Evolutionary conservation across 2,113 vertebrate genomes (phyloP).

Genomic region (Ptychochromis oligacanthus): DNA sequence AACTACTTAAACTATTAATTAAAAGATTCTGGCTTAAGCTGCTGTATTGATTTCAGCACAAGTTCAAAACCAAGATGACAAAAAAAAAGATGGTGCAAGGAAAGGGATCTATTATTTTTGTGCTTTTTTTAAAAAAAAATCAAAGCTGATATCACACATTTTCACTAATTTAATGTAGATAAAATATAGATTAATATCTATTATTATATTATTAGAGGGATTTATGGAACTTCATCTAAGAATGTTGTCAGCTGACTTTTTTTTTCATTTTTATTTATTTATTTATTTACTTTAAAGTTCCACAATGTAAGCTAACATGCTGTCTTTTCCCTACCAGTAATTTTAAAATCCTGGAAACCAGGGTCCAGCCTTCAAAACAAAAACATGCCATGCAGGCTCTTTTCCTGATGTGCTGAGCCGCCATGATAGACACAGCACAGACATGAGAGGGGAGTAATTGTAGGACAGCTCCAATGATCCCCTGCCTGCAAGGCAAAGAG

Average conservation of each 20-base stretch:
- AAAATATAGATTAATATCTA: neutral
- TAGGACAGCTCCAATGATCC: slow-evolving; percentile 48
- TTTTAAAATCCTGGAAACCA: neutral
- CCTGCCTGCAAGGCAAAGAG: slow-evolving; percentile 15
- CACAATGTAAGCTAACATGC: neutral
- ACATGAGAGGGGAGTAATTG: slow-evolving; percentile 57
- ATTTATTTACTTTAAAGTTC: neutral
- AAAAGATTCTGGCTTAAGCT: neutral
- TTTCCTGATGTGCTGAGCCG: slow-evolving; percentile 28
- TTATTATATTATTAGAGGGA: neutral
- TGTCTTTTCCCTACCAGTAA: neutral
- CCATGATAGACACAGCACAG: slow-evolving; percentile 25
- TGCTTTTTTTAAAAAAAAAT: neutral
- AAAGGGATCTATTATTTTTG: neutral
- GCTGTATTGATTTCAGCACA: neutral
- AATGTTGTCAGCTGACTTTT: accelerated
- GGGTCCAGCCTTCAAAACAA: neutral
- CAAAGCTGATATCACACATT: neutral
- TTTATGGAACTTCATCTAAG: neutral
- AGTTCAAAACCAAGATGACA: neutral
- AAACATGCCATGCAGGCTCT: neutral
- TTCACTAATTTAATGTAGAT: neutral
- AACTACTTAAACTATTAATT: neutral
- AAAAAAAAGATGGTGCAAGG: neutral
- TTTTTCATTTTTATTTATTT: too few relatives aligned